Percentiles rank a stretch among this genome's conserved stretches.
Evolutionary conservation across 2,797 vertebrate species (phyloP).

Genomic region (Graptemys geographica): DNA sequence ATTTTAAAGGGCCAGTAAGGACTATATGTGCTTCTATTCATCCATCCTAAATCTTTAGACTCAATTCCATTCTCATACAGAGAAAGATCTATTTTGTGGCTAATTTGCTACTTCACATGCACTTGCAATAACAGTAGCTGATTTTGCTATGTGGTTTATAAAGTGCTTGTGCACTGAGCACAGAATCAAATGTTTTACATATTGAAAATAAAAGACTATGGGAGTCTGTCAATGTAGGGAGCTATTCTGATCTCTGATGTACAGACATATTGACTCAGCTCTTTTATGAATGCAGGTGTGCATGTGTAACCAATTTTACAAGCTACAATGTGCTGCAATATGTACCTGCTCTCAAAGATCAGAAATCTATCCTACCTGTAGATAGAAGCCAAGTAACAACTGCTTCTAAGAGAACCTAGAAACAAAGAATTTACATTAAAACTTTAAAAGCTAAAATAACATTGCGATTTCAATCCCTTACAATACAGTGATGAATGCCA

Average conservation of each 20-base stretch:
- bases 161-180: not conserved
- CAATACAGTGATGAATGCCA: not conserved
- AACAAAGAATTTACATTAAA: not conserved
- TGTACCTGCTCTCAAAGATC: not conserved
- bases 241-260: not conserved
- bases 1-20: fast-evolving
- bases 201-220: not conserved
- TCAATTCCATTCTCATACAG: fast-evolving
- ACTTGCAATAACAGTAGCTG: not conserved
- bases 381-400: conserved; percentile 4
- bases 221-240: fast-evolving
- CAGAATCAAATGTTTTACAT: not conserved
- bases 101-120: not conserved
- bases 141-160: not conserved
- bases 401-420: conserved; percentile 18
- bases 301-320: not conserved
- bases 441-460: not conserved
- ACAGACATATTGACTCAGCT: not conserved
- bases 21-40: fast-evolving
- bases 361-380: not conserved
- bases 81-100: fast-evolving
- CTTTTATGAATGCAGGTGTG: not conserved
- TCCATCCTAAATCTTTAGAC: not conserved
- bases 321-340: not conserved
- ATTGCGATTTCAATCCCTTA: fast-evolving